These are phyloP conservation scores for Aplocera efformata DNA, from an alignment of 2,888 invertebrate genomes.

Conservation along the genomic window DNA sequence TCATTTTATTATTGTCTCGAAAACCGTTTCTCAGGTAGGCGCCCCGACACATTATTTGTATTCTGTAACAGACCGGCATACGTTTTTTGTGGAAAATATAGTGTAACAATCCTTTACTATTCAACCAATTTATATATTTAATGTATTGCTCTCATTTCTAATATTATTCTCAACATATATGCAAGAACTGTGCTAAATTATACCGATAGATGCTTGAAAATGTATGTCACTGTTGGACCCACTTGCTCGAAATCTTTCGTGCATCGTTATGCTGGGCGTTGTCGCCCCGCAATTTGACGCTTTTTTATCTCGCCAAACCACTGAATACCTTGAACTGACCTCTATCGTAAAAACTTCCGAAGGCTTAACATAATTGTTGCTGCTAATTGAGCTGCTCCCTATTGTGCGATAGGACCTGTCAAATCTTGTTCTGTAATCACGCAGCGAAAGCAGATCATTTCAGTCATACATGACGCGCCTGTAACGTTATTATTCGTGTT, in stretches of 20 bases:
- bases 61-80: conserved; percentile 30
- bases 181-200: conserved; percentile 8
- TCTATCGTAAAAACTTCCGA: conserved; percentile 33
- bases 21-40: conserved; percentile 44
- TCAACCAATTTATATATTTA: too few species aligned
- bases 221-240: conserved; percentile 39
- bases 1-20: conserved; percentile 40
- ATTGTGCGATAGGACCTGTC: conserved; percentile 7
- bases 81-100: conserved; percentile 12
- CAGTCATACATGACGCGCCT: too few species aligned
- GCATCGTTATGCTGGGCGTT: conserved; percentile 28
- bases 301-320: conserved; percentile 49
- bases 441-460: too few species aligned
- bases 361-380: conserved; percentile 28
- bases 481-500: too few species aligned
- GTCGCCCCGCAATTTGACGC: conserved; percentile 43
- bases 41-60: conserved; percentile 32
- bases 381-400: conserved; percentile 13
- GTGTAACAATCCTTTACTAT: too few species aligned
- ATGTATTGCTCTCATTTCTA: too few species aligned
- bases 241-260: conserved; percentile 31
- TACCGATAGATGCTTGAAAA: conserved; percentile 26
- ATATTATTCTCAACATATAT: neutral
- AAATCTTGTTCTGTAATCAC: too few species aligned
- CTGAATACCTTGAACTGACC: conserved; percentile 45